phyloP scores from a whole-genome alignment of 2,113 vertebrate genomes.

The Cheirogaleus medius region DNA sequence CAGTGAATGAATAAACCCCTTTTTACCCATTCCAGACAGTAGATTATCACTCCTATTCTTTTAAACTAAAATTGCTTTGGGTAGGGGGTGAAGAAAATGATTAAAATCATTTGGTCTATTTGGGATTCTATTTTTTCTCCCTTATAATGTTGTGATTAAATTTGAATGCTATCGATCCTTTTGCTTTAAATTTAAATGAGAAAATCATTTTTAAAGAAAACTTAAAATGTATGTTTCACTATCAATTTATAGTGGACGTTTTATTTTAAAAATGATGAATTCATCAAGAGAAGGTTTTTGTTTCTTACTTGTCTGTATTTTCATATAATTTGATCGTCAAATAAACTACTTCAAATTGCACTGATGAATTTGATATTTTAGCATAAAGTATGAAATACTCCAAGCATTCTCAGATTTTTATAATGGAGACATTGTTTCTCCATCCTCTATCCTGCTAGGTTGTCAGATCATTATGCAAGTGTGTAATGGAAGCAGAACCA shows the following conservation, averaged over 20 bases:
- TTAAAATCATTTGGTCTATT: not conserved
- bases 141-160: slow-evolving; percentile 4
- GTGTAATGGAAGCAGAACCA: not conserved
- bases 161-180: not conserved
- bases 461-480: not conserved
- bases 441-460: not conserved
- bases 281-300: not conserved
- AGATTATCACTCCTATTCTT: not conserved
- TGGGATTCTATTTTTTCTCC: not conserved
- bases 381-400: not conserved
- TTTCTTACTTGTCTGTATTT: not conserved
- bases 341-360: not conserved
- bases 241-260: not conserved
- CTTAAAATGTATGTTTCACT: not conserved
- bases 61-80: not conserved
- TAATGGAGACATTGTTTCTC: not conserved
- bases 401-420: not conserved
- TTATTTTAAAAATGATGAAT: not conserved
- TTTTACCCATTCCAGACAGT: not conserved
- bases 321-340: not conserved
- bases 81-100: not conserved
- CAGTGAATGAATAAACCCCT: not conserved
- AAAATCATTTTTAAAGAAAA: slow-evolving; percentile 1
- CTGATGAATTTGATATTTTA: not conserved
- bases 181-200: not conserved